These are phyloP conservation scores for Agrochola lychnidis DNA, from an alignment of 2,888 invertebrate species.

Conservation along the genomic window DNA sequence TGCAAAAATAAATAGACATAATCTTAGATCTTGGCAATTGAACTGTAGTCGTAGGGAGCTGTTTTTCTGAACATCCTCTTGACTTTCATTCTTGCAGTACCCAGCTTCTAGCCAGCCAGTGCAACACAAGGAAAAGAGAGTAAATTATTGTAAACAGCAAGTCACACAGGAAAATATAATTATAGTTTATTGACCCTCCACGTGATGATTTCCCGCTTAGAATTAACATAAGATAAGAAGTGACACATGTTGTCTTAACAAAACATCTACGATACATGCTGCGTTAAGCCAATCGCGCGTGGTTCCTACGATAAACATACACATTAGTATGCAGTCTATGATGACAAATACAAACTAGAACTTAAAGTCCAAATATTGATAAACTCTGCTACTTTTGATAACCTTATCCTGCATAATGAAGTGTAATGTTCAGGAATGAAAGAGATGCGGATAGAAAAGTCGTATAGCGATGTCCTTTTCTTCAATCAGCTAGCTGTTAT, in stretches of 20 bases:
- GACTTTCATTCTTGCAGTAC: background rate
- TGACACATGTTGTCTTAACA: conserved; percentile 24
- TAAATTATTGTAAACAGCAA: background rate
- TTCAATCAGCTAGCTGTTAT: background rate
- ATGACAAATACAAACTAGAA: conserved; percentile 29
- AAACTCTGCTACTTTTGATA: conserved; percentile 50
- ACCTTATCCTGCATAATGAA: conserved; percentile 26
- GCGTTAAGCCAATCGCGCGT: conserved; percentile 19
- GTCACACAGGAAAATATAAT: background rate
- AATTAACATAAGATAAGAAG: conserved; percentile 31
- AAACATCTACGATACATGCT: conserved; percentile 39
- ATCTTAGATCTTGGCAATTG: background rate
- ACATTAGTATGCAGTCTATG: conserved; percentile 17
- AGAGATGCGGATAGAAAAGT: conserved; percentile 3
- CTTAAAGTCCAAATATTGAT: conserved; percentile 57
- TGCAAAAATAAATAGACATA: background rate
- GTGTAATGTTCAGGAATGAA: too few relatives aligned
- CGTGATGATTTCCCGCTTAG: conserved; percentile 27
- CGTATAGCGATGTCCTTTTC: conserved; percentile 20
- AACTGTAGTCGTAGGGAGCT: background rate
- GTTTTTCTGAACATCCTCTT: background rate
- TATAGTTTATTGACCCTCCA: conserved; percentile 37
- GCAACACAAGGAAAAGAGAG: too few relatives aligned
- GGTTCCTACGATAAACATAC: conserved; percentile 9
- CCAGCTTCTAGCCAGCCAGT: background rate